A percentile compares a stretch with the other conserved stretches of the same genome.
phyloP scores from a whole-genome alignment of 2,888 invertebrate genomes.

The Dione vanillae region DNA sequence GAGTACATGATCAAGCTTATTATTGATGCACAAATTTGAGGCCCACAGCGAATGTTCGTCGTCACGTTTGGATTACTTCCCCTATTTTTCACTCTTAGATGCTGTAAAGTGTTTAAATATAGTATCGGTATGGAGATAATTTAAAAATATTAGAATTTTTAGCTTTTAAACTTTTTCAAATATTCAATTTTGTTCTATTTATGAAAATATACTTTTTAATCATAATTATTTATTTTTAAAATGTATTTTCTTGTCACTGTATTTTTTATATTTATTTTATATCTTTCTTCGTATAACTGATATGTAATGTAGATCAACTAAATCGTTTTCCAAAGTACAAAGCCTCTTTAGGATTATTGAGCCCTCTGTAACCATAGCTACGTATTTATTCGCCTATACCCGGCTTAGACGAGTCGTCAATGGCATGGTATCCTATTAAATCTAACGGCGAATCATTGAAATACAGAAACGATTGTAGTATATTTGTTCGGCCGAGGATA shows the following conservation, averaged over 20 bases:
- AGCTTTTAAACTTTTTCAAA: too few relatives aligned
- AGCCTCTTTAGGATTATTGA: conserved; percentile 80
- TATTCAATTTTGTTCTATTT: too few relatives aligned
- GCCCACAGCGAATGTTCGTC: conserved; percentile 59
- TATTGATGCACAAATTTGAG: conserved; percentile 71
- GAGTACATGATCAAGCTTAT: conserved; percentile 80
- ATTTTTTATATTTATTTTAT: conserved; percentile 48
- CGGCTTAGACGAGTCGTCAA: conserved; percentile 76
- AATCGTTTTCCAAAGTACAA: conserved; percentile 70
- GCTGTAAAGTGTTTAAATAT: conserved; percentile 27
- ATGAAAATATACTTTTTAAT: background rate
- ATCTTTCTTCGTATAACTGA: conserved; percentile 54
- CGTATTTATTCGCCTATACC: conserved; percentile 73
- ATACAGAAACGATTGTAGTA: conserved; percentile 45
- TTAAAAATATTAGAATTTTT: too few relatives aligned
- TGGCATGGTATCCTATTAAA: conserved; percentile 77
- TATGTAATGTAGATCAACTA: conserved; percentile 66
- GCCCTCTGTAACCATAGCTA: conserved; percentile 73
- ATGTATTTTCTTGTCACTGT: conserved; percentile 26
- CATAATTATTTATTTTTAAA: background rate
- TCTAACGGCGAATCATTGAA: conserved; percentile 61
- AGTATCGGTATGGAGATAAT: conserved; percentile 11
- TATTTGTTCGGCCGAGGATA: conserved; percentile 39
- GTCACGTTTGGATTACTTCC: conserved; percentile 76
- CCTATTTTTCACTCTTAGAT: conserved; percentile 45